A percentile compares a stretch with the other conserved stretches of the same genome.
These are phyloP conservation scores for Nothoprocta pentlandii DNA, from an alignment of 2,113 vertebrate species.

Conservation along the genomic window DNA sequence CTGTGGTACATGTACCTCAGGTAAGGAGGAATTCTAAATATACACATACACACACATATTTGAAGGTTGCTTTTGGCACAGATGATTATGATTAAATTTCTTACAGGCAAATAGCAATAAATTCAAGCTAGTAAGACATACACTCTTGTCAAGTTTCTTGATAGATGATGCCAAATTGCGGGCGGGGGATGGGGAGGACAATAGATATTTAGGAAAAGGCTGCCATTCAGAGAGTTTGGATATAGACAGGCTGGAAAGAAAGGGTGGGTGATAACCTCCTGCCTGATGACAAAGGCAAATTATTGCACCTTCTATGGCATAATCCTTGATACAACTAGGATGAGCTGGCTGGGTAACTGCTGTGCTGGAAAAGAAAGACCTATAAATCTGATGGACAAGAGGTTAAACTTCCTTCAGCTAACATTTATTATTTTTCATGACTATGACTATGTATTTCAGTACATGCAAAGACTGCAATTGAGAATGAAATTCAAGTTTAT, in stretches of 20 bases:
- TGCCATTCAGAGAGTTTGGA: background rate
- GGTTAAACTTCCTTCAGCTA: background rate
- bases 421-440: background rate
- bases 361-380: background rate
- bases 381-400: background rate
- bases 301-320: background rate
- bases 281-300: accelerated
- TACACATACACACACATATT: background rate
- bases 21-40: background rate
- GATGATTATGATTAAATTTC: background rate
- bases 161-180: background rate
- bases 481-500: background rate
- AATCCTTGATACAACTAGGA: background rate
- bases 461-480: background rate
- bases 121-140: background rate
- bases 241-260: background rate
- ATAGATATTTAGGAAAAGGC: background rate
- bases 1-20: background rate
- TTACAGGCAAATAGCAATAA: background rate
- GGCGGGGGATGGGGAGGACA: accelerated
- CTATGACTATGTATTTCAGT: background rate
- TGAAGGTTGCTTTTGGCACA: background rate
- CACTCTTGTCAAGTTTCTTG: background rate
- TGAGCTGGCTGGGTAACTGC: background rate
- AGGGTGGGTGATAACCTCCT: background rate